A percentile compares a stretch with the other conserved stretches of the same genome.
phyloP scores from a whole-genome alignment of 2,113 vertebrate genomes.

The Cairina moschata region DNA sequence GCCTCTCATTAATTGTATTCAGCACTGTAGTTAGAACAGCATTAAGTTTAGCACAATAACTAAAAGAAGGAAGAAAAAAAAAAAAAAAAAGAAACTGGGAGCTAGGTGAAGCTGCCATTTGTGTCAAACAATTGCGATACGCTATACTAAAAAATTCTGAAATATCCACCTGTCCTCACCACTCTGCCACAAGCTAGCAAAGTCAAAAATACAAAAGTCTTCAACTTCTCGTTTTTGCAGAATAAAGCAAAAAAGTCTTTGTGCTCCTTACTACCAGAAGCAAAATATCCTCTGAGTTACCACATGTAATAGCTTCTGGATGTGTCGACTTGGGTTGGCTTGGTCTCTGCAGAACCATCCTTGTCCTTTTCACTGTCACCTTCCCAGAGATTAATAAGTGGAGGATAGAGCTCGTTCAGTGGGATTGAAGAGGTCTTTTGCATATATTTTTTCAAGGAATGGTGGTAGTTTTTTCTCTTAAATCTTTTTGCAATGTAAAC shows the following conservation, averaged over 20 bases:
- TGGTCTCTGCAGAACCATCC: conserved; percentile 88
- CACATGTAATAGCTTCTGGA: conserved; percentile 99
- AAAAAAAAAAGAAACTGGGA: conserved; percentile 64
- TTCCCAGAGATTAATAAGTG: conserved; percentile 98
- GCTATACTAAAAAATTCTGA: conserved; percentile 85
- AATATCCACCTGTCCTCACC: conserved; percentile 77
- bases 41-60: conserved; percentile 83
- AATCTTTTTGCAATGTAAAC: conserved; percentile 90
- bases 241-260: conserved; percentile 89
- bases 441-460: conserved; percentile 98
- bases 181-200: conserved; percentile 86
- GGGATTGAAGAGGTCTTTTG: conserved; percentile 99
- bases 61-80: conserved; percentile 33
- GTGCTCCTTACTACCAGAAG: conserved; percentile 88
- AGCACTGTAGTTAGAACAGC: conserved; percentile 83
- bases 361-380: conserved; percentile 96
- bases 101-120: conserved; percentile 83
- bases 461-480: conserved; percentile 97
- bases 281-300: conserved; percentile 85
- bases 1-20: conserved; percentile 57
- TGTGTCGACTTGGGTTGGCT: conserved; percentile 95
- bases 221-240: conserved; percentile 84
- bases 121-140: conserved; percentile 83
- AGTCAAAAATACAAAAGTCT: conserved; percentile 85
- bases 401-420: conserved; percentile 95